These are phyloP conservation scores for Spea hammondii DNA, from an alignment of 2,797 vertebrate genomes.

Conservation along the genomic window DNA sequence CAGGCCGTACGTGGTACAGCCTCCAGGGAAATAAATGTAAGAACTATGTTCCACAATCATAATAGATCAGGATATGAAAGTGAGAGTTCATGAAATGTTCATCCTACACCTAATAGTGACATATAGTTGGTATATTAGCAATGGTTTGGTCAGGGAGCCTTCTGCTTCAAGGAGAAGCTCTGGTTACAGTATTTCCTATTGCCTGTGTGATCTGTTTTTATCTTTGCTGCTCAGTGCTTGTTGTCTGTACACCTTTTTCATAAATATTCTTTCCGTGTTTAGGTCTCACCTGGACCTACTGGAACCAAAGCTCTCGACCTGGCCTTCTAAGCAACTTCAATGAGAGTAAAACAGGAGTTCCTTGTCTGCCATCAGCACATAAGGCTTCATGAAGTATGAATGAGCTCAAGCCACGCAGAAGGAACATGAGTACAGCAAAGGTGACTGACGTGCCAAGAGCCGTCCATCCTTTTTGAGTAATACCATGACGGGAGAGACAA, in stretches of 20 bases:
- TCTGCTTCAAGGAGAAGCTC: no score
- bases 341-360: conserved; percentile 1
- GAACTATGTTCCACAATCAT: not conserved
- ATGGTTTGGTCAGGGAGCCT: no score
- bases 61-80: not conserved
- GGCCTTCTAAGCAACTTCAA: conserved; percentile 6
- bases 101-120: no score
- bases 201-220: not conserved
- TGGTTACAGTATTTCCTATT: no score
- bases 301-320: not conserved
- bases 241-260: not conserved
- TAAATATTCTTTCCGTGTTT: conserved; percentile 8
- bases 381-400: conserved; percentile 16
- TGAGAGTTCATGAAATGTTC: no score
- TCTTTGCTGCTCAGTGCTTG: no score
- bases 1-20: no score
- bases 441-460: conserved; percentile 73
- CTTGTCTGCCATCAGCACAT: not conserved
- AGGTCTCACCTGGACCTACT: conserved; percentile 7
- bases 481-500: conserved; percentile 90
- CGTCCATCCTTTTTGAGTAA: conserved; percentile 57
- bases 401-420: conserved; percentile 10
- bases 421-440: conserved; percentile 44
- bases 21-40: no score
- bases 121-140: no score